Evolutionary conservation across 2,888 invertebrate species (phyloP), one percentile per base, ranked within the genome.

Genomic region (Callyntrura sp.): DNA sequence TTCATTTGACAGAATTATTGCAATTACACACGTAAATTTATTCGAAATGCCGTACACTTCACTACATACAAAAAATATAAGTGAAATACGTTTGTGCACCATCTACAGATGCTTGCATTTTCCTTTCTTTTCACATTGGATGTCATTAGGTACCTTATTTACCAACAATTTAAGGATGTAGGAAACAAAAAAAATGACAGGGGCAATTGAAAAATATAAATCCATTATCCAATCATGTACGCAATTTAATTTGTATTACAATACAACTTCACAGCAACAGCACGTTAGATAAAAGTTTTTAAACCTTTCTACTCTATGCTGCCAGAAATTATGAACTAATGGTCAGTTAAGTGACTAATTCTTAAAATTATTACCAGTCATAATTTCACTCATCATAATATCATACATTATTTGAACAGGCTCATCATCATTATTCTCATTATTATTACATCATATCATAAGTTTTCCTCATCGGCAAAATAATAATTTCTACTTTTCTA

Each of bases 291-390:
- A 43, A 28, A 14, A 28, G 9, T 20, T 70, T 45, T 20, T 45
- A 17, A 17, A n/a, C 12, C 45, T 70, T 45, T 70, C 68, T 68
- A 2, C 28, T 5, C 43, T 45, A 5, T 43, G 43, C n/a, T 20
- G n/a, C 2, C n/a, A n/a, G n/a, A n/a, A n/a, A n/a, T n/a, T n/a
- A 57, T 9, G 5, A 62, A 14, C 81, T 83, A 83, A 83, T 83
- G 84, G 70, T 35, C 70, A 84, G 84, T 84, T 60, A 60, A 85
- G 48, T 73, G 85, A 23, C 45, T 73, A 84, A 84, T 84, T 70
- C 84, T 25, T 73, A 60, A 85, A 85, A 76, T 70, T 83, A 83
- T 70, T 70, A 55, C 55, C 78, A 78, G 76, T 79, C 57, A 60
- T 57, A 55, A 51, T 78, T 51, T 25, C 78, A 78, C 57, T 78